Percentiles rank a stretch among this genome's conserved stretches.
Conservation (phyloP, 1,140 invertebrate genomes). For the Lycorma delicatula region DNA sequence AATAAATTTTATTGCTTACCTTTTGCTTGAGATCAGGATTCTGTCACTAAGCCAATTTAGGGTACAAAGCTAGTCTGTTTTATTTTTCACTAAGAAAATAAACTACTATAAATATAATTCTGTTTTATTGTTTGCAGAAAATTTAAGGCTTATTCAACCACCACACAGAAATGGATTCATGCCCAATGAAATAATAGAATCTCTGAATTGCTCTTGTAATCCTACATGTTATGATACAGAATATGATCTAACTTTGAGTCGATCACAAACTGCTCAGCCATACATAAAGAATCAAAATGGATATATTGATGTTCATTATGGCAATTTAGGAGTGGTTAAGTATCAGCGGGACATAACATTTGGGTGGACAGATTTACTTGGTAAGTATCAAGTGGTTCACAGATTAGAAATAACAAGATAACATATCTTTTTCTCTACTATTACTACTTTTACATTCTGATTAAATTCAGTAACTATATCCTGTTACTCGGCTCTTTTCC, state of each 20-base stretch:
- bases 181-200: slow-evolving; percentile 8
- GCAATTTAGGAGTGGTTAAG: slow-evolving; percentile 21
- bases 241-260: slow-evolving; percentile 20
- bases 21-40: too few relatives aligned
- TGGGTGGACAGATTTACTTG: slow-evolving; percentile 22
- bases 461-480: too few relatives aligned
- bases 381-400: slow-evolving; percentile 13
- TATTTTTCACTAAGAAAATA: background rate
- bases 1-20: too few relatives aligned
- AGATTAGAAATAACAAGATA: too few relatives aligned
- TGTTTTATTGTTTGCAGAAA: slow-evolving; percentile 2
- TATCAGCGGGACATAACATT: slow-evolving; percentile 27
- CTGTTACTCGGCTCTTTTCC: too few relatives aligned
- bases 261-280: slow-evolving; percentile 9
- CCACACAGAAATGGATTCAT: slow-evolving; percentile 22
- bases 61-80: too few relatives aligned
- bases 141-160: slow-evolving; percentile 18
- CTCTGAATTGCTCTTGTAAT: slow-evolving; percentile 24
- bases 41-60: too few relatives aligned
- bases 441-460: too few relatives aligned
- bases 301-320: slow-evolving; percentile 27
- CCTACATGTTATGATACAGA: slow-evolving; percentile 25
- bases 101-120: background rate
- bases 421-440: too few relatives aligned
- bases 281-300: too few relatives aligned